Evolutionary conservation across 2,113 vertebrate genomes (phyloP).

Genomic region (Hippolais icterina): DNA sequence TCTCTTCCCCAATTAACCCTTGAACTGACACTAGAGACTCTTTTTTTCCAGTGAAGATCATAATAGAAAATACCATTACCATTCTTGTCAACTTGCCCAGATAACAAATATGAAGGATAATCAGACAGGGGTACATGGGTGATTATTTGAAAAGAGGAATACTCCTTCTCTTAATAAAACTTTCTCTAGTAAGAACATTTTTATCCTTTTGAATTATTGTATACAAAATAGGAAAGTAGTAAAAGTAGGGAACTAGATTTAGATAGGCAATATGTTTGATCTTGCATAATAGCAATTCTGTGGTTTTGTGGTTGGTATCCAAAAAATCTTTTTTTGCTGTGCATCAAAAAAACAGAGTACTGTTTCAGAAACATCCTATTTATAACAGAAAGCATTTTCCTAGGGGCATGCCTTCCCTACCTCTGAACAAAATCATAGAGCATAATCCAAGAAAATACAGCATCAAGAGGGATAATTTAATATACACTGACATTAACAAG

Average conservation of each 20-base stretch:
- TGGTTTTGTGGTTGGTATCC: background rate
- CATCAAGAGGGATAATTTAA: background rate
- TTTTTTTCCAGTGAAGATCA: background rate
- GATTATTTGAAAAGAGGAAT: background rate
- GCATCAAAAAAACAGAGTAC: background rate
- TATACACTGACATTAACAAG: background rate
- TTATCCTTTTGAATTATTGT: background rate
- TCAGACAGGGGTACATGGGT: background rate
- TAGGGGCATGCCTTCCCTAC: background rate
- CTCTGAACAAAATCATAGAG: background rate
- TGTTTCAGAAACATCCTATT: background rate
- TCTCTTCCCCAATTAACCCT: background rate
- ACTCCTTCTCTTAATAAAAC: background rate
- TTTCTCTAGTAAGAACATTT: background rate
- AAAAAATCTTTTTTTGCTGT: background rate
- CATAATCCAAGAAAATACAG: background rate
- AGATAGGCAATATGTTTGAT: background rate
- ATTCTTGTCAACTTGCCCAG: background rate
- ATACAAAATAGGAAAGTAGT: background rate
- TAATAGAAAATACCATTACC: background rate
- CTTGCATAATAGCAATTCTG: background rate
- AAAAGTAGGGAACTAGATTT: background rate
- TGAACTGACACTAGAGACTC: background rate
- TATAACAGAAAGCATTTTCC: background rate
- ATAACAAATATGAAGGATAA: background rate